Conservation (phyloP, 2,888 invertebrate genomes). For the Trachelus tabidus region DNA sequence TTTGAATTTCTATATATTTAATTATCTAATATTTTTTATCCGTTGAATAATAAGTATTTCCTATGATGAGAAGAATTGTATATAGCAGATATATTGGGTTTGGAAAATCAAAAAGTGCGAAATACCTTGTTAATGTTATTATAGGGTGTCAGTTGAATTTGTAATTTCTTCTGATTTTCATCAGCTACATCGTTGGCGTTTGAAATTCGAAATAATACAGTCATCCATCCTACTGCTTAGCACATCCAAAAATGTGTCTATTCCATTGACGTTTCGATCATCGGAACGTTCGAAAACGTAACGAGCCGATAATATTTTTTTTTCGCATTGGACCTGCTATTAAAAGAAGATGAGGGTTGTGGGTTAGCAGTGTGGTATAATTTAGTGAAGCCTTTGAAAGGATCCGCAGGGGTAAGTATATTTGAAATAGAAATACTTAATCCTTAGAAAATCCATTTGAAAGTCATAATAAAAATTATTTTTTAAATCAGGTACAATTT, state of each 20-base stretch:
- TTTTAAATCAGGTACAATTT: background rate
- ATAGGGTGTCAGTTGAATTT: background rate
- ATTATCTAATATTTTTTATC: background rate
- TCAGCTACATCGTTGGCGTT: background rate
- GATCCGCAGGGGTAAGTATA: background rate
- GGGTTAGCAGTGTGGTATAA: background rate
- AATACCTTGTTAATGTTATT: background rate
- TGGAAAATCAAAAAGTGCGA: background rate
- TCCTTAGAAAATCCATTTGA: background rate
- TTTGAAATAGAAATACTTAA: background rate
- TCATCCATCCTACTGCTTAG: background rate
- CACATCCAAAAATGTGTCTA: background rate
- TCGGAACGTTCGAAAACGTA: constrained; percentile 4
- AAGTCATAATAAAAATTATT: background rate
- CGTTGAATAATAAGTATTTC: background rate
- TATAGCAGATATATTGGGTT: background rate
- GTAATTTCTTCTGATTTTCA: background rate
- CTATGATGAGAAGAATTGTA: background rate
- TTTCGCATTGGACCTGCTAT: constrained; percentile 24
- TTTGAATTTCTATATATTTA: background rate
- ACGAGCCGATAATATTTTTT: constrained; percentile 27
- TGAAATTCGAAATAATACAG: background rate
- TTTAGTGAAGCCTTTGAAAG: constrained; percentile 3
- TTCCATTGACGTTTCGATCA: background rate
- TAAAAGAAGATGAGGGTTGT: constrained; percentile 25